A percentile compares a stretch with the other conserved stretches of the same genome.
phyloP scores from a whole-genome alignment of 2,888 invertebrate genomes.

The Geotrupes spiniger region DNA sequence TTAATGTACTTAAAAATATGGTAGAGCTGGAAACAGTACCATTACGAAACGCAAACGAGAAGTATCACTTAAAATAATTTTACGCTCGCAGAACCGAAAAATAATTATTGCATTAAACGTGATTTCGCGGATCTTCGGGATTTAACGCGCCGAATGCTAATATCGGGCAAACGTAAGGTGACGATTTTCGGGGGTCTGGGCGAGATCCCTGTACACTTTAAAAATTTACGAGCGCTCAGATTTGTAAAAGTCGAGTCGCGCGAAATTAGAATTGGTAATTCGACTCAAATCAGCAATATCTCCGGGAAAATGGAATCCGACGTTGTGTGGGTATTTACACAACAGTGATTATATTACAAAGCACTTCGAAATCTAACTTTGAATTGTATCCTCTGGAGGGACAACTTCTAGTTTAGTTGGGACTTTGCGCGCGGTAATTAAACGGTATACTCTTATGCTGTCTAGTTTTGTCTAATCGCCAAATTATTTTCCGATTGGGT shows the following conservation, averaged over 20 bases:
- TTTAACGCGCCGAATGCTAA: too few relatives aligned
- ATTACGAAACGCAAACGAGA: background rate
- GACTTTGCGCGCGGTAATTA: slow-evolving; percentile 5
- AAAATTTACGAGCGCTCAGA: slow-evolving; percentile 2
- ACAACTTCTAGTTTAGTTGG: slow-evolving; percentile 1
- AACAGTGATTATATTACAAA: slow-evolving; percentile 6
- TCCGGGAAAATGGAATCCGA: background rate
- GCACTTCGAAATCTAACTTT: slow-evolving; percentile 1
- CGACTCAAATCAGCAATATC: slow-evolving; percentile 3
- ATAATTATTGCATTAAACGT: slow-evolving; percentile 27
- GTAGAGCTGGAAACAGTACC: too few relatives aligned
- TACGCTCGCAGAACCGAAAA: slow-evolving; percentile 26
- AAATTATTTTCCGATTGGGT: slow-evolving; percentile 1
- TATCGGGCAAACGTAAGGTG: too few relatives aligned
- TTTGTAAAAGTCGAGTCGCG: background rate
- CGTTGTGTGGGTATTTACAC: slow-evolving; percentile 3
- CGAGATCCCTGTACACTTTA: background rate
- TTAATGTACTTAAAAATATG: too few relatives aligned
- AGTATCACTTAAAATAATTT: slow-evolving; percentile 22
- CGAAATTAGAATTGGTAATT: slow-evolving; percentile 6
- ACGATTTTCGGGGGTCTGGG: too few relatives aligned
- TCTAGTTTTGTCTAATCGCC: slow-evolving; percentile 1
- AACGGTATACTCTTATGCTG: slow-evolving; percentile 5
- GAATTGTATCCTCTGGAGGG: slow-evolving; percentile 2
- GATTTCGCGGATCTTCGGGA: slow-evolving; percentile 15